These are phyloP conservation scores for Chamaea fasciata DNA, from an alignment of 2,113 vertebrate species.

Conservation along the genomic window DNA sequence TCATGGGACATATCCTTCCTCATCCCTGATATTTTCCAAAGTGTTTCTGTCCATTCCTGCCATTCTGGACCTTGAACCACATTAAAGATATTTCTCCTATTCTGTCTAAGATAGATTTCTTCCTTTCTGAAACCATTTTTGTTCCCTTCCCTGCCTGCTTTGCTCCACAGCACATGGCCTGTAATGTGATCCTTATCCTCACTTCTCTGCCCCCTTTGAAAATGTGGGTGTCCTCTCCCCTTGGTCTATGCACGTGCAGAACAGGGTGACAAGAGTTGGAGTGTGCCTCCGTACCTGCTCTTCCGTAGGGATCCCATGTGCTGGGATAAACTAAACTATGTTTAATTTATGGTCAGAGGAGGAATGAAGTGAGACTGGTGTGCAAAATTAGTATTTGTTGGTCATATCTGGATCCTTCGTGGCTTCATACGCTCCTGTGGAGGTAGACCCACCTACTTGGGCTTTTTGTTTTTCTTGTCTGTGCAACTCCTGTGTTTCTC, in stretches of 20 bases:
- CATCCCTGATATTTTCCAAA: not conserved
- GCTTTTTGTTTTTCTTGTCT: not conserved
- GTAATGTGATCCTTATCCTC: not conserved
- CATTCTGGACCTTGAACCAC: not conserved
- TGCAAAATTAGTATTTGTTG: not conserved
- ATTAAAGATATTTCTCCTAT: not conserved
- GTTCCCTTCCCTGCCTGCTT: not conserved
- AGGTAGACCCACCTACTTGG: not conserved
- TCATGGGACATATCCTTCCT: not conserved
- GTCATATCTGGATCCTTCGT: fast-evolving
- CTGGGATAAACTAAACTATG: not conserved
- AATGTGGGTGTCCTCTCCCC: not conserved
- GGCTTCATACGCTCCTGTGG: fast-evolving
- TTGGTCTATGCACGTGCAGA: fast-evolving
- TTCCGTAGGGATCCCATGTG: fast-evolving
- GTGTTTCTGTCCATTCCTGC: not conserved
- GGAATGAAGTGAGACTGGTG: not conserved
- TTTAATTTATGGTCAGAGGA: not conserved
- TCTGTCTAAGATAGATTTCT: not conserved
- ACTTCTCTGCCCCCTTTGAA: not conserved
- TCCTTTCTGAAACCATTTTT: not conserved
- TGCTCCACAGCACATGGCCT: not conserved
- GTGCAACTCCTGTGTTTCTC: not conserved
- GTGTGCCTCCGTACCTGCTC: fast-evolving
- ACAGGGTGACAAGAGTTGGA: fast-evolving